These are phyloP conservation scores for Chelonoidis abingdonii DNA, from an alignment of 2,113 vertebrate genomes.

Conservation along the genomic window DNA sequence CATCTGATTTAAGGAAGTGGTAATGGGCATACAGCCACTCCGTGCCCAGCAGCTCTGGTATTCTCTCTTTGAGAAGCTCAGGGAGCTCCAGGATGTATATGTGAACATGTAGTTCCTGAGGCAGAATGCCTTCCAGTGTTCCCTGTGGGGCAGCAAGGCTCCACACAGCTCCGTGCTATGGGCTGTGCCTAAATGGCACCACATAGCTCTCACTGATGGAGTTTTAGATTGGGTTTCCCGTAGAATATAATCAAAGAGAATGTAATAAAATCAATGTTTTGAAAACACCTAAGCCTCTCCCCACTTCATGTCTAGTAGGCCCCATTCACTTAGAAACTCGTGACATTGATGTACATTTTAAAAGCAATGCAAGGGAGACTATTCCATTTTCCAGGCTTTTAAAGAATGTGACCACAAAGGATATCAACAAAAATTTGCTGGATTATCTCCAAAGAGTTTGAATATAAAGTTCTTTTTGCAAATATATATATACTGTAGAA, in stretches of 20 bases:
- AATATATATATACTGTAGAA: conserved; percentile 56
- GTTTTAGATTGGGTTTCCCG: conserved; percentile 28
- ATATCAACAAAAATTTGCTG: conserved; percentile 60
- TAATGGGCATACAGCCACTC: background rate
- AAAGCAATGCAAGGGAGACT: conserved; percentile 21
- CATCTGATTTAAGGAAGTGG: background rate
- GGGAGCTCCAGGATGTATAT: conserved; percentile 20
- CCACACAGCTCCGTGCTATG: background rate
- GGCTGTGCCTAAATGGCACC: background rate
- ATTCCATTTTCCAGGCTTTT: conserved; percentile 33
- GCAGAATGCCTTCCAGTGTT: background rate
- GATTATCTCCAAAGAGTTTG: conserved; percentile 53
- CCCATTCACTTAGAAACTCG: conserved; percentile 59
- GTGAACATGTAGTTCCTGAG: background rate
- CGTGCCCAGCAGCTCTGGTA: background rate
- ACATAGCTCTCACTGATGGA: background rate
- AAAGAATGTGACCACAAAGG: conserved; percentile 54
- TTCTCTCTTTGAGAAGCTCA: background rate
- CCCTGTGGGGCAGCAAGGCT: background rate
- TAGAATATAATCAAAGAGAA: conserved; percentile 27
- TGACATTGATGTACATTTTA: conserved; percentile 21
- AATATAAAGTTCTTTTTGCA: conserved; percentile 67
- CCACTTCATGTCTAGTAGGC: conserved; percentile 37
- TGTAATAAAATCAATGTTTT: conserved; percentile 56
- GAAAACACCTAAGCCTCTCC: conserved; percentile 38